A percentile compares a stretch with the other conserved stretches of the same genome.
Evolutionary conservation across 2,888 invertebrate genomes (phyloP).

Genomic region (Lycocerus yunnanus): DNA sequence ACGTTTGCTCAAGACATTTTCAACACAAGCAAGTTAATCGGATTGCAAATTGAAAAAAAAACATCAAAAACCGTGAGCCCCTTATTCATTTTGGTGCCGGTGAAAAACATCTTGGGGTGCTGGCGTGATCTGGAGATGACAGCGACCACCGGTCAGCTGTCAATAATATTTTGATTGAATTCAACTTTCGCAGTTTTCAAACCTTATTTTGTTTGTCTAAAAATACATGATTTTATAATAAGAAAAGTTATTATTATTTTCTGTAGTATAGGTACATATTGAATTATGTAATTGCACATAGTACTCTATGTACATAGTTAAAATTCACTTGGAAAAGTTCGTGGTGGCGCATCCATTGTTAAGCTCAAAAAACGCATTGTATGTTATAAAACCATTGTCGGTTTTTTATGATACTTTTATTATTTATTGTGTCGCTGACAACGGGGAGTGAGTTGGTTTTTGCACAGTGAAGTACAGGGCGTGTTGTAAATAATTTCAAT

Average conservation of each 20-base stretch:
- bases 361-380: slow-evolving; percentile 7
- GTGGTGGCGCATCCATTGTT: slow-evolving; percentile 12
- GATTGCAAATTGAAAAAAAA: slow-evolving; percentile 49
- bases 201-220: not conserved
- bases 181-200: not conserved
- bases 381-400: not conserved
- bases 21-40: slow-evolving; percentile 52
- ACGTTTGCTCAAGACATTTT: slow-evolving; percentile 45
- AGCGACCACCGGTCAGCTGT: slow-evolving; percentile 49
- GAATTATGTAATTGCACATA: too few relatives aligned
- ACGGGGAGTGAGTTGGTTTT: slow-evolving; percentile 11
- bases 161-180: slow-evolving; percentile 39
- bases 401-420: slow-evolving; percentile 18
- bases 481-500: not conserved
- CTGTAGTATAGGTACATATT: not conserved
- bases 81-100: slow-evolving; percentile 41
- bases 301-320: not conserved
- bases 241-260: not conserved
- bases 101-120: slow-evolving; percentile 34
- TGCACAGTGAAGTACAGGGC: slow-evolving; percentile 11
- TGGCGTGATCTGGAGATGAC: slow-evolving; percentile 45
- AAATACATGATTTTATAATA: not conserved
- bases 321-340: not conserved
- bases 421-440: slow-evolving; percentile 16
- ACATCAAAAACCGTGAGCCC: slow-evolving; percentile 46